Evolutionary conservation across 2,113 vertebrate species (phyloP), one percentile per base, ranked within the genome.

Genomic region (Solea senegalensis): DNA sequence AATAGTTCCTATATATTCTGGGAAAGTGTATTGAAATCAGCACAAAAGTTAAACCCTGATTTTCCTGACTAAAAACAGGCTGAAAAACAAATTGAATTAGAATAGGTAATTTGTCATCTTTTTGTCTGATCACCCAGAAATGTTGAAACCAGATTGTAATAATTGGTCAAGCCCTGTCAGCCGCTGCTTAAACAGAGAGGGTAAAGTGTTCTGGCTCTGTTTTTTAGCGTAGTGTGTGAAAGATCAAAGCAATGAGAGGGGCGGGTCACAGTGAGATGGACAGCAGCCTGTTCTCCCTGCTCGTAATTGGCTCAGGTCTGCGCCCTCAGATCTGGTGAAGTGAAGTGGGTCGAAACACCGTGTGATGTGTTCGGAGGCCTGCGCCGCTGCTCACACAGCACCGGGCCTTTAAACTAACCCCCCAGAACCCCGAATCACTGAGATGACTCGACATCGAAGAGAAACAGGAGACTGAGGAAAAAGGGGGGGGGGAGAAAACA

Each of bases 281-380:
- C 89, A 90, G 86, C 88, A 65, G 86, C 76, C 74, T 60, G 65
- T 78, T 86, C 86, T 81, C 78, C 65, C 68, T 1, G 87, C 66
- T 86, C 83, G 72, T 91, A 92, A 91, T 92, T 91, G 86, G 90
- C 89, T 85, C 54, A 78, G 88, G 87, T 83, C 82, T 71, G 81
- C 78, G 65, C 65, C 80, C 82, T 92, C 88, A 88, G 90, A 92
- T 90, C 84, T 78, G 76, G 88, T 91, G 90, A 88, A 89, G 86
- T 88, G 87, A 80, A 92, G 88, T 88, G 78, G 84, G 68, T 68
- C 48, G 10, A 89, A 86, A 87, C 83, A 72, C 78, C 87, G 84
- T 84, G 76, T 81, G 88, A 91, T 89, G 90, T 88, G 89, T 91
- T 86, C 84, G 86, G 73, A 82, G 82, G 83, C 70, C 81, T 72